Conservation (phyloP, 1,140 invertebrate species). For the Agrilus planipennis region DNA sequence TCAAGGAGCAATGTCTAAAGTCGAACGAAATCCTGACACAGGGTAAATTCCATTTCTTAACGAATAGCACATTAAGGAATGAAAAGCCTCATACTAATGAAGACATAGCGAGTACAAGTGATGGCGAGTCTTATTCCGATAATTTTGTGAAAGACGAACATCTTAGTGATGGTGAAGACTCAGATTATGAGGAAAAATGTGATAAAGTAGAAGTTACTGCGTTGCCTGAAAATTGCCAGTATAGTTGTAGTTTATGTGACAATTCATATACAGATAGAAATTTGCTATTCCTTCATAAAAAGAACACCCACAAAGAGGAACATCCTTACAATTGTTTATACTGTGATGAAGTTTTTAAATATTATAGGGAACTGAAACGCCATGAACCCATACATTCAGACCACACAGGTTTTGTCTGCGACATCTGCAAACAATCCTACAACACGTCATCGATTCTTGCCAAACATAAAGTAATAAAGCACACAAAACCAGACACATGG, state of each 20-base stretch:
- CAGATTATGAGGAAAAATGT: no score
- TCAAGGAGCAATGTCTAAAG: slow-evolving; percentile 17
- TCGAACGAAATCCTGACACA: slow-evolving; percentile 9
- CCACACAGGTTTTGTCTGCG: neutral
- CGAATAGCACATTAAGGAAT: no score
- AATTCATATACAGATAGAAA: neutral
- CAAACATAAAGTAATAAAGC: neutral
- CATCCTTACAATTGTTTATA: neutral
- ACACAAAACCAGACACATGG: neutral
- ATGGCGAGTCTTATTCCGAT: neutral
- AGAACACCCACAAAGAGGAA: neutral
- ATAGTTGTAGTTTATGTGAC: neutral
- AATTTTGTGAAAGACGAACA: neutral
- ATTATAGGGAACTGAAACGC: neutral
- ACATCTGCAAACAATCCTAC: neutral
- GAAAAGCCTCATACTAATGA: no score
- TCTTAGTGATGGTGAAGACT: neutral
- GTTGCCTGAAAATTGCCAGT: neutral
- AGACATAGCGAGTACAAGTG: no score
- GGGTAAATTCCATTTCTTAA: no score
- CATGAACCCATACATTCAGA: neutral
- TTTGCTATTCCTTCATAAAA: neutral
- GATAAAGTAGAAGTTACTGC: no score
- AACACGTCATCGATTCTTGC: neutral
- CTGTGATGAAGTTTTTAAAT: slow-evolving; percentile 1